Evolutionary conservation across 2,888 invertebrate species (phyloP).

Genomic region (Bembecia ichneumoniformis): DNA sequence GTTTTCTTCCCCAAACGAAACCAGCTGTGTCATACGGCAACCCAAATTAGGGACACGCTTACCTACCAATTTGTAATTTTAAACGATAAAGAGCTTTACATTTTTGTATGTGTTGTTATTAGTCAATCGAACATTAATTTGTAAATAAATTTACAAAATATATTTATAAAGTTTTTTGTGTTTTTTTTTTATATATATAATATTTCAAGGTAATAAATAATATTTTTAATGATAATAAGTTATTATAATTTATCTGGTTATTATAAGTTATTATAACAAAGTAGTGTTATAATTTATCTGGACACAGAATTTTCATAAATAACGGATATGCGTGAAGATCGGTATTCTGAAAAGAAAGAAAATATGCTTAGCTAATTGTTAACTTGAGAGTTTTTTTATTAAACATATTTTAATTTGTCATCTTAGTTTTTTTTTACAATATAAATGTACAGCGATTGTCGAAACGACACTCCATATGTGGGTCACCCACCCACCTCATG

Average conservation of each 20-base stretch:
- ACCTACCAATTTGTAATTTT: background rate
- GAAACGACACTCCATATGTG: too few species aligned
- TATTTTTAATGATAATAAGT: background rate
- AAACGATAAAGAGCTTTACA: background rate
- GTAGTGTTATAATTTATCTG: conserved; percentile 24
- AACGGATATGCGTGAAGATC: conserved; percentile 19
- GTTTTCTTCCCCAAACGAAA: conserved; percentile 46
- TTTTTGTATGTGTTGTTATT: background rate
- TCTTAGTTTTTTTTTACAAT: too few species aligned
- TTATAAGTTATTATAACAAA: too few species aligned
- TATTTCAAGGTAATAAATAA: background rate
- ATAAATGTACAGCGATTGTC: too few species aligned
- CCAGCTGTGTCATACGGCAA: conserved; percentile 45
- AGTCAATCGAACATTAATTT: background rate
- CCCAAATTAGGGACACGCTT: conserved; percentile 31
- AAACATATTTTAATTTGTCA: too few species aligned
- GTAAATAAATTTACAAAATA: background rate
- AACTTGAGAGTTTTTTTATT: background rate
- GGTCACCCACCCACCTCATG: too few species aligned
- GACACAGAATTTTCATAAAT: conserved; percentile 38
- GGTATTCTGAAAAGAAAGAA: background rate
- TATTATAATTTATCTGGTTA: conserved; percentile 29
- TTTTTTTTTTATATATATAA: background rate
- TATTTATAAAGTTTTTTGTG: background rate
- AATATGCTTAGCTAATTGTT: background rate